These are phyloP conservation scores for Phycodurus eques DNA, from an alignment of 2,113 vertebrate species.

Conservation along the genomic window DNA sequence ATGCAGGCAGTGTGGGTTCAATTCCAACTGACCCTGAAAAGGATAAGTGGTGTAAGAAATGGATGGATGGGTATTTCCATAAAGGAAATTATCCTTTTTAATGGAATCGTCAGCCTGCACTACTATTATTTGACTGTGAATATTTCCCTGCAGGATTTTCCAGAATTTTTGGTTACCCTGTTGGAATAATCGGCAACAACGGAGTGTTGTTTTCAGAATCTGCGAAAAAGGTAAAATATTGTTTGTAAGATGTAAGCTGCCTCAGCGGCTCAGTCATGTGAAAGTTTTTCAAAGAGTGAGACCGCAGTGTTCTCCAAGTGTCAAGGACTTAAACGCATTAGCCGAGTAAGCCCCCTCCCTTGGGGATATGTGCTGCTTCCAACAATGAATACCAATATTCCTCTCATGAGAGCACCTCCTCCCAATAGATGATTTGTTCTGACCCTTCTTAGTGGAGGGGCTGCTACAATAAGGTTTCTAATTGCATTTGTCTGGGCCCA, in stretches of 20 bases:
- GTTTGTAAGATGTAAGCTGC: background rate
- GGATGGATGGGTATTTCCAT: no score
- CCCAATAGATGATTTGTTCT: slow-evolving; percentile 21
- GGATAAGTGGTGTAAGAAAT: no score
- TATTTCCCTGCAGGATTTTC: slow-evolving; percentile 82
- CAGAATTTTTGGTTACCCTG: slow-evolving; percentile 93
- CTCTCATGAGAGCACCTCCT: slow-evolving; percentile 25
- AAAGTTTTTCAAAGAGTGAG: background rate
- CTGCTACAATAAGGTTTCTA: slow-evolving; percentile 30
- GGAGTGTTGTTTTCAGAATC: slow-evolving; percentile 98
- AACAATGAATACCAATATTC: slow-evolving; percentile 22
- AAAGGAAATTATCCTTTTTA: background rate
- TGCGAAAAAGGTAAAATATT: slow-evolving; percentile 85
- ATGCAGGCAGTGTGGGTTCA: no score
- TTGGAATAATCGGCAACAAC: slow-evolving; percentile 97
- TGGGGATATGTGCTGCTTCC: slow-evolving; percentile 19
- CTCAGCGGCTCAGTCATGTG: background rate
- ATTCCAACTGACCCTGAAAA: no score
- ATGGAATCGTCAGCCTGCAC: background rate
- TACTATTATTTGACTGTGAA: background rate
- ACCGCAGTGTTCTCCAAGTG: slow-evolving; percentile 29
- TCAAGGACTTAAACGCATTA: slow-evolving; percentile 35
- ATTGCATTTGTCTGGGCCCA: slow-evolving; percentile 29
- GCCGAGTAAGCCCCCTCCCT: slow-evolving; percentile 6
- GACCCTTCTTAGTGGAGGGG: slow-evolving; percentile 30